These are phyloP conservation scores for Heliangelus exortis DNA, from an alignment of 2,797 vertebrate species.

Conservation along the genomic window DNA sequence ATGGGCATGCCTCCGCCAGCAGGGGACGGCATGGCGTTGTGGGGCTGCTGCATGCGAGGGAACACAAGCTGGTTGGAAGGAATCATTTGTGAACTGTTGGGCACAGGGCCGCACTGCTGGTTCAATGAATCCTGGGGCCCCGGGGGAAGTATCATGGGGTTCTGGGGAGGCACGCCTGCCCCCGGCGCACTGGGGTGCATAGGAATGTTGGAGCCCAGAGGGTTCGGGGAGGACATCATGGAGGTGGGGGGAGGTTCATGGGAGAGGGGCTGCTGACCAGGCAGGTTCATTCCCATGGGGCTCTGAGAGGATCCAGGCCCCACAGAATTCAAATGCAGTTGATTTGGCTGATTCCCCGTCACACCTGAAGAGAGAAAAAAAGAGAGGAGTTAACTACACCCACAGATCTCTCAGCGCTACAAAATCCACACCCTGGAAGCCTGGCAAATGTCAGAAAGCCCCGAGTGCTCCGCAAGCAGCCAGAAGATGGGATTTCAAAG, in stretches of 20 bases:
- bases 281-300: constrained; percentile 89
- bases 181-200: constrained; percentile 86
- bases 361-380: constrained; percentile 76
- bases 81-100: constrained; percentile 88
- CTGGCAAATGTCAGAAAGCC: not conserved
- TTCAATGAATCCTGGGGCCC: constrained; percentile 86
- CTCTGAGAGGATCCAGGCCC: constrained; percentile 85
- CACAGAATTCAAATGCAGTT: constrained; percentile 81
- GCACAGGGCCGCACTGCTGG: constrained; percentile 78
- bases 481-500: not conserved
- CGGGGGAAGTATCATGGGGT: constrained; percentile 80
- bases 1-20: constrained; percentile 60
- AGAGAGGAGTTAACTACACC: not conserved
- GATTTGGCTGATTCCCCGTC: constrained; percentile 83
- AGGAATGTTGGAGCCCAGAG: constrained; percentile 87
- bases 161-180: constrained; percentile 66
- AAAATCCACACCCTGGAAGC: not conserved
- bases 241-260: constrained; percentile 85
- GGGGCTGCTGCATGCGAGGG: constrained; percentile 90
- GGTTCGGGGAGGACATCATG: constrained; percentile 89
- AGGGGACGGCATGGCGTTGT: constrained; percentile 85
- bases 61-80: constrained; percentile 87
- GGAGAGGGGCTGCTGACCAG: constrained; percentile 90
- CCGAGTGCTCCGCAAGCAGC: not conserved
- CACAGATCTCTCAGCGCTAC: not conserved